Percentiles rank a stretch among this genome's conserved stretches.
phyloP scores from a whole-genome alignment of 2,888 invertebrate species.

The Eupithecia abbreviata region DNA sequence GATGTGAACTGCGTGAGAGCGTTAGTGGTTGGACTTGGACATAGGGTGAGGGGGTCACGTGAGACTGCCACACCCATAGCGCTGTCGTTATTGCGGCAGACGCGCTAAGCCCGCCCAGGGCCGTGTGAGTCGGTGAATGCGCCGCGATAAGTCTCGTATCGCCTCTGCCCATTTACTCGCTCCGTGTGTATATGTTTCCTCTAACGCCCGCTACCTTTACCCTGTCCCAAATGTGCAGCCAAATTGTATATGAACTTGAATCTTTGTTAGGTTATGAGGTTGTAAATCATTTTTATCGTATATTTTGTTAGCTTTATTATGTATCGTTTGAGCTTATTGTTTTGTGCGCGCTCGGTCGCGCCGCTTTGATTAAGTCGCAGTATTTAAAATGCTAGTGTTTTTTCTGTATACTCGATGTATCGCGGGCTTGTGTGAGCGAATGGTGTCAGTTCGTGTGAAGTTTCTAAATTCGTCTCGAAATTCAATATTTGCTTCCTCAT shows the following conservation, averaged over 20 bases:
- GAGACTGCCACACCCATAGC: constrained; percentile 39
- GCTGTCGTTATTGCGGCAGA: constrained; percentile 44
- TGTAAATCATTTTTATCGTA: constrained; percentile 83
- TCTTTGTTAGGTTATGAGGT: constrained; percentile 80
- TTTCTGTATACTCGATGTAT: constrained; percentile 52
- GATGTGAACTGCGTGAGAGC: constrained; percentile 9
- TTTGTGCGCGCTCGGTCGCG: constrained; percentile 48
- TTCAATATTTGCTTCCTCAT: constrained; percentile 59
- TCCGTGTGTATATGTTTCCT: constrained; percentile 71
- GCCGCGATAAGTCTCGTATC: constrained; percentile 30
- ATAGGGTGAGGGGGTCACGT: constrained; percentile 14
- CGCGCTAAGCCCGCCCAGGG: constrained; percentile 39
- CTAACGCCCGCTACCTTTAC: constrained; percentile 55
- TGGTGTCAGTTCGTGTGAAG: constrained; percentile 67
- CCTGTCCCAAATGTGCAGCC: constrained; percentile 59
- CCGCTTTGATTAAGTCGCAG: constrained; percentile 63
- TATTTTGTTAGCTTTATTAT: constrained; percentile 82
- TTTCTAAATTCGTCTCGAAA: constrained; percentile 59
- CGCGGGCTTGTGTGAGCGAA: constrained; percentile 67
- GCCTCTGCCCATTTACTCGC: constrained; percentile 38
- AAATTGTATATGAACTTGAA: constrained; percentile 73
- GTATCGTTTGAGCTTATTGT: constrained; percentile 71
- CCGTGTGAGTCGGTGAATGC: constrained; percentile 26
- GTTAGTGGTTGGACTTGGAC: constrained; percentile 7
- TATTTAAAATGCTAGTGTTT: constrained; percentile 76